phyloP scores from a whole-genome alignment of 1,140 invertebrate species.

The Doryteuthis pealeii region DNA sequence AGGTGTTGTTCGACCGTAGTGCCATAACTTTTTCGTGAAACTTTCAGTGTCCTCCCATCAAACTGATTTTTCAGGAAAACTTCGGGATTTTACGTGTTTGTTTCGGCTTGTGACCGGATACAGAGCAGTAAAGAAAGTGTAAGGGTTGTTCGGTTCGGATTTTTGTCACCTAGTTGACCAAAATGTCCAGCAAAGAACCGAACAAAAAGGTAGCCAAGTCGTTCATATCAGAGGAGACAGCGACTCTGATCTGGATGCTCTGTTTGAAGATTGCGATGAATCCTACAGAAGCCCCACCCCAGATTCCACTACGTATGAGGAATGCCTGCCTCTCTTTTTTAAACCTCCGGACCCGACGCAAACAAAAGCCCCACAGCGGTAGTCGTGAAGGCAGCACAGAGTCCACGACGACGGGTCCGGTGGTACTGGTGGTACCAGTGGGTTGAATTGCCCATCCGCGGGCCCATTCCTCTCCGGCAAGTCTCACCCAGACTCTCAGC shows the following conservation, averaged over 20 bases:
- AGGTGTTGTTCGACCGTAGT: slow-evolving; percentile 26
- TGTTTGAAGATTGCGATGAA: slow-evolving; percentile 88
- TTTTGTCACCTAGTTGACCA: slow-evolving; percentile 30
- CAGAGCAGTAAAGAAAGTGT: slow-evolving; percentile 23
- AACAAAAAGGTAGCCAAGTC: slow-evolving; percentile 60
- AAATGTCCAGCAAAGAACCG: slow-evolving; percentile 51
- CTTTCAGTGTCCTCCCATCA: slow-evolving; percentile 42
- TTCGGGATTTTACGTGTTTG: slow-evolving; percentile 41
- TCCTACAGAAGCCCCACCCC: slow-evolving; percentile 76
- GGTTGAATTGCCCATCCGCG: slow-evolving; percentile 71
- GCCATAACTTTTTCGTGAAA: slow-evolving; percentile 40
- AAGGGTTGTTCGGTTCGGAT: slow-evolving; percentile 13
- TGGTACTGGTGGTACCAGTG: slow-evolving; percentile 27
- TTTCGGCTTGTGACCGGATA: slow-evolving; percentile 42
- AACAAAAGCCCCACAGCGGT: slow-evolving; percentile 70
- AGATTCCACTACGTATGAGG: slow-evolving; percentile 90
- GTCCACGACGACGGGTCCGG: slow-evolving; percentile 58
- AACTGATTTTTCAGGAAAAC: slow-evolving; percentile 39
- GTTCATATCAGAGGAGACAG: slow-evolving; percentile 91
- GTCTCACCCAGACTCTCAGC: slow-evolving; percentile 86
- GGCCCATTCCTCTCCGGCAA: slow-evolving; percentile 94
- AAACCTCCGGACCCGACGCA: slow-evolving; percentile 86
- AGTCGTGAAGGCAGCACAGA: slow-evolving; percentile 84
- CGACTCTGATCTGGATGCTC: slow-evolving; percentile 87
- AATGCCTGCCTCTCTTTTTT: slow-evolving; percentile 98